Evolutionary conservation across 1,140 invertebrate genomes (phyloP).

Genomic region (Thaumetopoea pityocampa): DNA sequence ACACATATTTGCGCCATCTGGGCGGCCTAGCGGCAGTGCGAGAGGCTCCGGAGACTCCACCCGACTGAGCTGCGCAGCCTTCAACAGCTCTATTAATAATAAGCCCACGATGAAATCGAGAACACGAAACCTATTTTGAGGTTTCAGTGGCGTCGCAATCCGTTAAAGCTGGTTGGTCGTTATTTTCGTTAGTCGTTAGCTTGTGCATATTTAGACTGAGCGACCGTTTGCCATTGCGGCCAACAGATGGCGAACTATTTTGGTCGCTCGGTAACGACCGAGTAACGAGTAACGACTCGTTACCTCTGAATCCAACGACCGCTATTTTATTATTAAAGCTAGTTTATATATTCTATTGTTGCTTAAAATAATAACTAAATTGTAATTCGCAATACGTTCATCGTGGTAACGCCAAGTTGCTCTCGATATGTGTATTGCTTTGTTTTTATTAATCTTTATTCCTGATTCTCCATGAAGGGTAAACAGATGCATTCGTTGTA

Average conservation of each 20-base stretch:
- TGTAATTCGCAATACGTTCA: too few species aligned
- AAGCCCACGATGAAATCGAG: constrained; percentile 39
- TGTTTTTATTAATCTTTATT: too few species aligned
- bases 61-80: constrained; percentile 50
- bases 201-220: constrained; percentile 14
- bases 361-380: too few species aligned
- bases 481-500: too few species aligned
- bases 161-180: constrained; percentile 41
- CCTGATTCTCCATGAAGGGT: too few species aligned
- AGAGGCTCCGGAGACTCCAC: constrained; percentile 43
- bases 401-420: too few species aligned
- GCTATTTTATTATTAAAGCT: too few species aligned
- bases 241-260: constrained; percentile 42
- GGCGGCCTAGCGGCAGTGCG: constrained; percentile 28
- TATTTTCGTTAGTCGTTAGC: constrained; percentile 48
- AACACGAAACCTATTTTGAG: constrained; percentile 47
- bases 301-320: constrained; percentile 7
- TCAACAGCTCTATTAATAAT: constrained; percentile 44
- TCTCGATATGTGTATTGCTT: too few species aligned
- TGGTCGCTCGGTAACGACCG: too few species aligned
- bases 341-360: too few species aligned
- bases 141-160: constrained; percentile 31
- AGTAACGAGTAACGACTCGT: too few species aligned
- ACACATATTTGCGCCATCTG: constrained; percentile 42
- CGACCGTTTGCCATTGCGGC: constrained; percentile 24